Percentiles rank a stretch among this genome's conserved stretches.
Conservation (phyloP, 2,113 vertebrate genomes). For the Calidris pugnax region DNA sequence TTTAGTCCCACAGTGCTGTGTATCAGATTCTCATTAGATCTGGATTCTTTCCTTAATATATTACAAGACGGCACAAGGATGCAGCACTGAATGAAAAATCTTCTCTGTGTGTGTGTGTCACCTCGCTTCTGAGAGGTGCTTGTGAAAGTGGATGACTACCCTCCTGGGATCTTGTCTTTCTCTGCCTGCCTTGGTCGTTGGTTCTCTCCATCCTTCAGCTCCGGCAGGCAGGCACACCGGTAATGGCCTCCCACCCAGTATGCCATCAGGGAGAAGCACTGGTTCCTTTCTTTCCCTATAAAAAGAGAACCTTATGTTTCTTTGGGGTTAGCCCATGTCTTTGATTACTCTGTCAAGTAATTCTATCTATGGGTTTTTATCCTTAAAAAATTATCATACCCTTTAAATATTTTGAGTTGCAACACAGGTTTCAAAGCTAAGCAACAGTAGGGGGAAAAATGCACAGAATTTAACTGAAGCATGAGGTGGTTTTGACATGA, state of each 20-base stretch:
- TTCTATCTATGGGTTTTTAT: background rate
- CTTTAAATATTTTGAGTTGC: background rate
- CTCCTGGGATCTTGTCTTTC: background rate
- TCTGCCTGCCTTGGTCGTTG: background rate
- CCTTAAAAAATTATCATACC: background rate
- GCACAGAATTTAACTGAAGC: background rate
- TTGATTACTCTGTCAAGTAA: background rate
- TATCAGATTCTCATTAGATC: background rate
- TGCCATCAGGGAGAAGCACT: background rate
- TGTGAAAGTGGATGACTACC: background rate
- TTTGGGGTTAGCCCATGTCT: accelerated
- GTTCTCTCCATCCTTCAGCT: background rate
- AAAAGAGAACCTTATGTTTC: background rate
- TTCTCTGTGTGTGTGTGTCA: accelerated
- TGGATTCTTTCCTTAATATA: background rate
- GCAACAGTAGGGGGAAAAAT: background rate
- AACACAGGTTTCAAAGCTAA: background rate
- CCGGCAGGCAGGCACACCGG: background rate
- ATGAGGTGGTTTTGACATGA: background rate
- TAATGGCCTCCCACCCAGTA: background rate
- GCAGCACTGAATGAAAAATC: background rate
- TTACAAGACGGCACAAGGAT: background rate
- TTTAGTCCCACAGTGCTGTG: background rate
- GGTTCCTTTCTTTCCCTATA: background rate
- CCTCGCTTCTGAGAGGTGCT: background rate